Base-by-base conservation (phyloP, 2,113 vertebrate species). In the Clarias gariepinus region DNA sequence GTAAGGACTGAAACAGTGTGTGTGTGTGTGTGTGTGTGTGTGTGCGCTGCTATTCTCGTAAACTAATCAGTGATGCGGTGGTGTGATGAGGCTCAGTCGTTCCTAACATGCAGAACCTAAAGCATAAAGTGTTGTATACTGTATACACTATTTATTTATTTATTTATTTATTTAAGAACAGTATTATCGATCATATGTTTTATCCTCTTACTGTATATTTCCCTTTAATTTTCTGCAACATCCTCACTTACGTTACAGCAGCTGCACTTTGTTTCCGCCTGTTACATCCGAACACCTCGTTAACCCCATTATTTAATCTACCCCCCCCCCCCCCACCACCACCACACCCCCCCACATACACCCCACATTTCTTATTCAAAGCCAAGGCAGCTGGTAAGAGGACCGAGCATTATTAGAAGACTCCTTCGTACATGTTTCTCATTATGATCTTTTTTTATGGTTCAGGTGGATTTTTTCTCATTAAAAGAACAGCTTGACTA, bases 331-430 rank as follows among this genome's bases (percentile, higher is more conserved):
- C n/a, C n/a, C n/a, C n/a, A n/a, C n/a, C 41, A 47, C 6, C 41
- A 4, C 41, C 41, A n/a, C 41, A 47, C 6, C 41, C 41, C 41
- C 41, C 0, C 41, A 4, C 41, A 4, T 0, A 5, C 41, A 47
- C 41, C 41, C 41, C 41, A 47, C 41, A 1, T 53, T 33, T 61
- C 55, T 61, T 9, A 19, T 36, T 13, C 23, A 52, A 30, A 82
- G 68, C 28, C 64, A 73, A 9, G 23, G 83, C 87, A 88, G 84
- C 55, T 82, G 79, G 33, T 83, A n/a, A 83, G 74, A 83, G 36
- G 76, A 53, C 55, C 36, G 82, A 81, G 79, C 28, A 12, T 58
- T 82, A 55, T 47, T 80, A 52, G 77, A 84, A 79, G 23, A 60
- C 64, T 84, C 73, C 58, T 58, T 33, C 68, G 53, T 7, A 61